phyloP scores from a whole-genome alignment of 2,888 invertebrate species.

The Cosmia trapezina region DNA sequence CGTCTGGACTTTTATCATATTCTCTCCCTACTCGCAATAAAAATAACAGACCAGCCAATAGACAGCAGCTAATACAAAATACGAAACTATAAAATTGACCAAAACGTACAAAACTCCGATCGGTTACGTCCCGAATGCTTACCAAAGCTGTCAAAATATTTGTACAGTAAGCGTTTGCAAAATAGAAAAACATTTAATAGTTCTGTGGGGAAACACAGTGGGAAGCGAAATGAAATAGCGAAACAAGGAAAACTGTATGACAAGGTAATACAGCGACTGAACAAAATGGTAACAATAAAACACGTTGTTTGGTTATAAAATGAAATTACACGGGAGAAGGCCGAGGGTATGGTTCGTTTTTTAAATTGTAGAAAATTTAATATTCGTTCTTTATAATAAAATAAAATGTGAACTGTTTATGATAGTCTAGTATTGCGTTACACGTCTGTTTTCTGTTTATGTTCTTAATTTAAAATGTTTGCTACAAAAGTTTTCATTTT shows the following conservation, averaged over 20 bases:
- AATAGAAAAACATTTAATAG: constrained; percentile 68
- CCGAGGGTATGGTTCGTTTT: constrained; percentile 45
- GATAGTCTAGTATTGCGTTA: constrained; percentile 6
- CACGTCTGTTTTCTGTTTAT: too few species aligned
- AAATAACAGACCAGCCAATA: constrained; percentile 7
- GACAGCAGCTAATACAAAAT: constrained; percentile 14
- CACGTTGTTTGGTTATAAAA: constrained; percentile 67
- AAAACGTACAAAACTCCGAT: constrained; percentile 38
- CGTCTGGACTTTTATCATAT: neutral
- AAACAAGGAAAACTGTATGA: constrained; percentile 67
- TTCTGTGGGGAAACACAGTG: constrained; percentile 69
- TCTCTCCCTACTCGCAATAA: neutral
- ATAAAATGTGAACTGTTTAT: constrained; percentile 39
- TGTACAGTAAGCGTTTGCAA: constrained; percentile 60
- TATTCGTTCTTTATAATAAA: constrained; percentile 8
- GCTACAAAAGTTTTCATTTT: neutral
- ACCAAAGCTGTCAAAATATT: constrained; percentile 57
- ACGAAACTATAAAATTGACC: constrained; percentile 10
- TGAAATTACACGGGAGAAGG: constrained; percentile 57
- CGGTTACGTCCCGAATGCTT: constrained; percentile 44
- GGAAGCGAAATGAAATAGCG: constrained; percentile 66
- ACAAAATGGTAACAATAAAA: constrained; percentile 70
- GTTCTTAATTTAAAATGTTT: neutral
- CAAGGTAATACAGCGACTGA: constrained; percentile 66
- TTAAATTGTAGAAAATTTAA: constrained; percentile 48